Conservation (phyloP, 2,888 invertebrate species). For the Pachliopta kotzebuea region DNA sequence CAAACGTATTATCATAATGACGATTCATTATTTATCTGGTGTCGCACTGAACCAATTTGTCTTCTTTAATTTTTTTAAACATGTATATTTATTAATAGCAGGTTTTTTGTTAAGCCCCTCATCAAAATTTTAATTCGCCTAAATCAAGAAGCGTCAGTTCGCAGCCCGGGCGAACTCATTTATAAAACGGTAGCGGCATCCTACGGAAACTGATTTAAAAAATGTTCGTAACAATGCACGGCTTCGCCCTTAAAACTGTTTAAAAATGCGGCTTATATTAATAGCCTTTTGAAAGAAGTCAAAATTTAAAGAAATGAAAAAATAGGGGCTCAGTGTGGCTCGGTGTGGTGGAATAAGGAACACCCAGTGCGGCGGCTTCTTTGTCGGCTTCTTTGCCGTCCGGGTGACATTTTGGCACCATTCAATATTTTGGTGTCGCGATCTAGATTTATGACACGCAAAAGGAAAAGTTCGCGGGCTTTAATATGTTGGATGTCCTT, state of each 20-base stretch:
- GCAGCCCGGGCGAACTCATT: conserved; percentile 62
- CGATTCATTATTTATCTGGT: conserved; percentile 51
- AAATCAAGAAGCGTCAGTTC: conserved; percentile 65
- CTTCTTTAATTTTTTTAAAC: conserved; percentile 69
- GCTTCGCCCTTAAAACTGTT: conserved; percentile 72
- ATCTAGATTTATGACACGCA: conserved; percentile 74
- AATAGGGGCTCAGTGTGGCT: conserved; percentile 62
- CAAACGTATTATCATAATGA: conserved; percentile 30
- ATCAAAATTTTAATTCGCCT: conserved; percentile 74
- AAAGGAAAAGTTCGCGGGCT: conserved; percentile 57
- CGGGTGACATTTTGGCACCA: conserved; percentile 80
- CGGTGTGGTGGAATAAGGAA: conserved; percentile 65
- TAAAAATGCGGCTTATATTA: conserved; percentile 79
- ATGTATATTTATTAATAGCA: conserved; percentile 69
- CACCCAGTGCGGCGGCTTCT: conserved; percentile 75
- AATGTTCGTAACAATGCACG: conserved; percentile 68
- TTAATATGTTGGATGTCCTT: conserved; percentile 36
- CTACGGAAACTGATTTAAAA: conserved; percentile 79
- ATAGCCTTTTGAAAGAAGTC: conserved; percentile 80
- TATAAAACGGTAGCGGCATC: conserved; percentile 79
- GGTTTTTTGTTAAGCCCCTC: conserved; percentile 73
- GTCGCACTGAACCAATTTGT: conserved; percentile 67
- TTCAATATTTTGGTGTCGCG: conserved; percentile 78
- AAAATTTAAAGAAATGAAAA: conserved; percentile 80
- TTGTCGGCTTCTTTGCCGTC: conserved; percentile 74